These are phyloP conservation scores for Aphelenchoides besseyi DNA, from an alignment of 1,140 invertebrate species.

Conservation along the genomic window DNA sequence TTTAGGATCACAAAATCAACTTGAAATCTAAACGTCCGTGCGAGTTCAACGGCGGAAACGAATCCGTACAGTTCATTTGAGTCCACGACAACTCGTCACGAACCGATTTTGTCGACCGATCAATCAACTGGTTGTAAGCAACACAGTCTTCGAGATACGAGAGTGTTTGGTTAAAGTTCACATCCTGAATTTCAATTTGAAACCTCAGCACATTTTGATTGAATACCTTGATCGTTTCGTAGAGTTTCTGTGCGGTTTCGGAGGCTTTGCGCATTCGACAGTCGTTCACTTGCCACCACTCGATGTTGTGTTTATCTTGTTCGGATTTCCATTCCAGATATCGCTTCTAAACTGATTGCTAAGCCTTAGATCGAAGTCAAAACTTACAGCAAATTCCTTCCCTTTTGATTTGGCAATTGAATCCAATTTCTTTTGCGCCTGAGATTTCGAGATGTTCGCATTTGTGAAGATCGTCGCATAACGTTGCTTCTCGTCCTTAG, in stretches of 20 bases:
- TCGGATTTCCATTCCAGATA: not conserved
- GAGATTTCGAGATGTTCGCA: not conserved
- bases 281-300: slow-evolving; percentile 15
- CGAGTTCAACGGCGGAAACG: not conserved
- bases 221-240: slow-evolving; percentile 3
- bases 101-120: not conserved
- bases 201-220: not conserved
- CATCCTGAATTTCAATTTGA: not conserved
- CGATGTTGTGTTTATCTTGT: slow-evolving; percentile 13
- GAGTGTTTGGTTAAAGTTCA: slow-evolving; percentile 7
- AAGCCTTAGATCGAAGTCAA: not conserved
- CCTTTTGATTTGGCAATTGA: not conserved
- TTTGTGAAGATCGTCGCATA: not conserved
- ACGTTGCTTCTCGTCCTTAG: not conserved
- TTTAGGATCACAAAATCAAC: slow-evolving; percentile 7
- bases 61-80: not conserved
- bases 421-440: not conserved
- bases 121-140: slow-evolving; percentile 6
- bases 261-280: not conserved
- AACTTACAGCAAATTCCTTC: not conserved
- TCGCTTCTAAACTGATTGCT: not conserved
- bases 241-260: not conserved
- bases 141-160: not conserved
- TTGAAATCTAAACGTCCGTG: slow-evolving; percentile 13
- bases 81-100: not conserved